Percentiles rank a stretch among this genome's conserved stretches.
Conservation (phyloP, 2,888 invertebrate genomes). For the Epistrophe grossulariae region DNA sequence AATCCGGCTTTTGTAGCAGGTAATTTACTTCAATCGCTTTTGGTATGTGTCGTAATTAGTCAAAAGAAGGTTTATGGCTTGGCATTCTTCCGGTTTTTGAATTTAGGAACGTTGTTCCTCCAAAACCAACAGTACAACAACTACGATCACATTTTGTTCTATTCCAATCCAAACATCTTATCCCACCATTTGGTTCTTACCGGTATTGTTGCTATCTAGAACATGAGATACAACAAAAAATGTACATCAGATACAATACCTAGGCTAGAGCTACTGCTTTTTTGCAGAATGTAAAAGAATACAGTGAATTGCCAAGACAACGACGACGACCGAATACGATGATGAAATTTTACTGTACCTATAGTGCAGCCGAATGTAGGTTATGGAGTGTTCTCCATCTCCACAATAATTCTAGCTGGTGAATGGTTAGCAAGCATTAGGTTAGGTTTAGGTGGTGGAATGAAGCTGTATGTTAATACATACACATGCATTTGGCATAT, state of each 20-base stretch:
- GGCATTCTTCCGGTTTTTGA: conserved; percentile 71
- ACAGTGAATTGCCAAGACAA: conserved; percentile 32
- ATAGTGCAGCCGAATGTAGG: conserved; percentile 62
- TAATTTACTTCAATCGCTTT: conserved; percentile 24
- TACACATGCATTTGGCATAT: conserved; percentile 39
- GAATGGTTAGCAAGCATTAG: conserved; percentile 22
- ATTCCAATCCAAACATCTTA: conserved; percentile 42
- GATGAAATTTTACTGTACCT: conserved; percentile 58
- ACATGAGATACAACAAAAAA: conserved; percentile 53
- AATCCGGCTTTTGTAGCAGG: conserved; percentile 3
- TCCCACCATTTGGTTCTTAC: conserved; percentile 55
- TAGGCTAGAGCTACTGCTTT: conserved; percentile 2
- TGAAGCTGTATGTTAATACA: conserved; percentile 15
- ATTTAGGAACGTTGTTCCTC: conserved; percentile 40
- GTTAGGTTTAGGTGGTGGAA: conserved; percentile 14
- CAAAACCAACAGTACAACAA: conserved; percentile 56
- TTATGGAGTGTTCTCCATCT: conserved; percentile 53
- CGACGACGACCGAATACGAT: conserved; percentile 15
- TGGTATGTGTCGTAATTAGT: conserved; percentile 67
- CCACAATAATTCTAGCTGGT: conserved; percentile 38
- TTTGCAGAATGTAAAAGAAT: conserved; percentile 57
- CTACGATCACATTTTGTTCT: conserved; percentile 12
- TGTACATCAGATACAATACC: conserved; percentile 21
- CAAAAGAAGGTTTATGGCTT: conserved; percentile 74
- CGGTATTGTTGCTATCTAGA: conserved; percentile 74